Evolutionary conservation across 1,140 invertebrate species (phyloP), one percentile per base, ranked within the genome.

Genomic region (Gryllus bimaculatus): DNA sequence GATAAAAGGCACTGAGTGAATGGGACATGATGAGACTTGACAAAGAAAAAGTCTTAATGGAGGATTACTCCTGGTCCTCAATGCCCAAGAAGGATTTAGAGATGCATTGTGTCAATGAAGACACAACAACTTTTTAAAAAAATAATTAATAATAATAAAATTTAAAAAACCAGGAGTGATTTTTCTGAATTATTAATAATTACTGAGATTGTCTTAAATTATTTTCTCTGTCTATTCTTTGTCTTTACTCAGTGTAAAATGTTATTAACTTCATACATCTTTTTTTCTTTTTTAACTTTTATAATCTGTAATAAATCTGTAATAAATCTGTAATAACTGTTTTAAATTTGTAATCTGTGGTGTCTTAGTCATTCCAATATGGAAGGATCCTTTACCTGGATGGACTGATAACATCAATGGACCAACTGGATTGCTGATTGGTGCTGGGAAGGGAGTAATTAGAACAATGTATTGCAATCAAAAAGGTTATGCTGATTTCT

Each of bases 391-490:
- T 0, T 81, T 94, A 8, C 92, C 92, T 0, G 95, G 96, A 47
- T 99, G 97, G 97, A 96, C 95, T 5, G 96, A 98, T 83, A 98
- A 97, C 84, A 92, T 96, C 79, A 97, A 97, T 84, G 95, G 95
- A 39, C 94, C 95, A 0, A 94, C 92, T 48, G 95, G 92, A 15
- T 85, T 93, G 0, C 84, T 94, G 8, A 93, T 93, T 48, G 92
- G 91, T 7, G 92, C 92, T 74, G 94, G 95, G 48, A 96, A 96
- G 87, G 95, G 95, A 8, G 91, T 96, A 0, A 90, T 96, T 77
- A 87, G 95, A 74, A 92, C 93, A 0, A 95, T 96, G 93, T 92
- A 92, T 82, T 95, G 94, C 83, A 90, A 94, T 82, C 88, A 90
- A 75, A 89, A 90, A 78, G 90, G 91, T 73, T 93, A 93, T 81